Conservation (phyloP, 2,113 vertebrate genomes). For the Thamnaconus septentrionalis region DNA sequence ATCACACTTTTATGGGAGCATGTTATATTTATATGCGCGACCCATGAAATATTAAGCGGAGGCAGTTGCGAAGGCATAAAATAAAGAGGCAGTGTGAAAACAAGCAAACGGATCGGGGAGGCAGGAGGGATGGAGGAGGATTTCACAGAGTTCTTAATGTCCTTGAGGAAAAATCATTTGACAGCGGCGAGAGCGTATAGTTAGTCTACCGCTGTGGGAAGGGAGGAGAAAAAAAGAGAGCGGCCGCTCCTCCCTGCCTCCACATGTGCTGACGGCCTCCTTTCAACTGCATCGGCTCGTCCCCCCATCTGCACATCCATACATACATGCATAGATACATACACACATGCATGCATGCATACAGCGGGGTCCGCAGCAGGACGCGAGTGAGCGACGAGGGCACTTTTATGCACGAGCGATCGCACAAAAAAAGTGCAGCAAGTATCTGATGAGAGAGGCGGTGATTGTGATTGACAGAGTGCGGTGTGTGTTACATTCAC, state of each 20-base stretch:
- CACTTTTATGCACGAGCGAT: not conserved
- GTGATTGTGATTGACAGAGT: constrained; percentile 45
- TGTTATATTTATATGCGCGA: too few species aligned
- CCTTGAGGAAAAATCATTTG: constrained; percentile 62
- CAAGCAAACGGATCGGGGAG: constrained; percentile 9
- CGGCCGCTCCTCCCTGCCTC: constrained; percentile 22
- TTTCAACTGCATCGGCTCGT: constrained; percentile 61
- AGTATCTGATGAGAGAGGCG: constrained; percentile 49
- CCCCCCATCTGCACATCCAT: constrained; percentile 58
- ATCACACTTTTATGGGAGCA: too few species aligned
- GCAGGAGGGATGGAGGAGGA: constrained; percentile 6
- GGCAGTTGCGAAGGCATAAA: too few species aligned
- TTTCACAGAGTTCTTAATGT: constrained; percentile 41
- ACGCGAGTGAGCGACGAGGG: constrained; percentile 41
- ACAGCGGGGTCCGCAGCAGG: constrained; percentile 40
- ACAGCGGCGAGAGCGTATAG: constrained; percentile 51
- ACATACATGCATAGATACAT: constrained; percentile 7
- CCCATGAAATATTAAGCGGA: too few species aligned
- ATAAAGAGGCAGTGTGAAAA: not conserved
- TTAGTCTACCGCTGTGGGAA: constrained; percentile 36
- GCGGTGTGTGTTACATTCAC: not conserved
- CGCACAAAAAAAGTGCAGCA: constrained; percentile 15
- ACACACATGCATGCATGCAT: not conserved
- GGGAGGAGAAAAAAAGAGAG: constrained; percentile 58
- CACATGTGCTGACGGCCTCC: constrained; percentile 44